These are phyloP conservation scores for Phorcus lineatus DNA, from an alignment of 2,888 invertebrate species.

Conservation along the genomic window DNA sequence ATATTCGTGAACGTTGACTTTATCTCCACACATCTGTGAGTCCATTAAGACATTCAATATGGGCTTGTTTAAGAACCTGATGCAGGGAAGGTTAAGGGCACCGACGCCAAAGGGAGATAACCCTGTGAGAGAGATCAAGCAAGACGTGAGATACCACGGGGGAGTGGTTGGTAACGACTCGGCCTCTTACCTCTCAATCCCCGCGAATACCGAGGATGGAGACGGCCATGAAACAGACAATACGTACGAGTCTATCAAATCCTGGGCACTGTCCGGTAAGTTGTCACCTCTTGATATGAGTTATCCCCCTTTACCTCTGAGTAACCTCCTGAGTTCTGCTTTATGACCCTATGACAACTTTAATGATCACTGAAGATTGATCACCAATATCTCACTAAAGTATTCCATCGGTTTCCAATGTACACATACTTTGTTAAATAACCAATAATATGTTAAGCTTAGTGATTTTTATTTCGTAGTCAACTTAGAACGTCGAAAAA, in stretches of 20 bases:
- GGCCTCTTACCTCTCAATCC: slow-evolving; percentile 42
- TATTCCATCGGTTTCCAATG: too few relatives aligned
- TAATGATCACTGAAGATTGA: too few relatives aligned
- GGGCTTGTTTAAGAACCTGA: slow-evolving; percentile 3
- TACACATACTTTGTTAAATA: too few relatives aligned
- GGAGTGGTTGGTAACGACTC: slow-evolving; percentile 28
- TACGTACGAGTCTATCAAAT: slow-evolving; percentile 47
- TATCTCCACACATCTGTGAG: too few relatives aligned
- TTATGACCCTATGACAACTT: too few relatives aligned
- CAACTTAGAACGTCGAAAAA: too few relatives aligned
- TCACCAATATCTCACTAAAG: too few relatives aligned
- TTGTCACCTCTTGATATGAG: neutral
- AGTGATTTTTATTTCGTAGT: too few relatives aligned
- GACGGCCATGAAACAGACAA: slow-evolving; percentile 45
- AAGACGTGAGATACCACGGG: neutral
- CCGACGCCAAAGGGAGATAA: neutral
- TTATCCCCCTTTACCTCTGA: too few relatives aligned
- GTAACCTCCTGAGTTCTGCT: too few relatives aligned
- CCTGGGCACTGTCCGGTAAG: slow-evolving; percentile 41
- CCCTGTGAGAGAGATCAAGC: neutral
- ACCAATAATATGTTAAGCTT: too few relatives aligned
- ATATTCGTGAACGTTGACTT: too few relatives aligned
- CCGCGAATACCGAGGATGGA: slow-evolving; percentile 34
- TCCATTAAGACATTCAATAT: neutral
- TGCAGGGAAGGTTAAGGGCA: neutral